Evolutionary conservation across 2,888 invertebrate species (phyloP).

Genomic region (Drosophila rubida): DNA sequence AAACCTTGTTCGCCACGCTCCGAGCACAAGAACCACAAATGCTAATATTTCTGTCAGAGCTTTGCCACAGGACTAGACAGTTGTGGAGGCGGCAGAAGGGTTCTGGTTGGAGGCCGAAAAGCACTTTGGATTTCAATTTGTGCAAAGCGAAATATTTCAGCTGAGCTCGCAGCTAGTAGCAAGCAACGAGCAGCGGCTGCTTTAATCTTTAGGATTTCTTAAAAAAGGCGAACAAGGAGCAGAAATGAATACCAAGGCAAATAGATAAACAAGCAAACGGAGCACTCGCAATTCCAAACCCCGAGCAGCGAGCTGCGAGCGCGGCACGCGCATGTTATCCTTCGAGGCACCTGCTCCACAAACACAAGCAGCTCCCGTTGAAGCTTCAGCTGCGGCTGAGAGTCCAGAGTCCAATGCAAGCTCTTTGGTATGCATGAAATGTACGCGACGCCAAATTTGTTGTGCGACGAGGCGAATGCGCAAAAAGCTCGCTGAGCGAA

Average conservation of each 20-base stretch:
- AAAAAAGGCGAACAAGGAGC: slow-evolving; percentile 29
- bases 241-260: slow-evolving; percentile 52
- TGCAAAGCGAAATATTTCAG: slow-evolving; percentile 80
- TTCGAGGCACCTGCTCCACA: slow-evolving; percentile 70
- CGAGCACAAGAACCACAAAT: slow-evolving; percentile 68
- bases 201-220: slow-evolving; percentile 80
- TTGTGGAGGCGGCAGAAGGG: slow-evolving; percentile 19
- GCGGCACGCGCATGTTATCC: slow-evolving; percentile 76
- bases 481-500: slow-evolving; percentile 62
- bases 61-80: slow-evolving; percentile 25
- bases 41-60: slow-evolving; percentile 80
- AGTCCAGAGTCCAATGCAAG: slow-evolving; percentile 42
- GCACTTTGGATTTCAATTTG: slow-evolving; percentile 82
- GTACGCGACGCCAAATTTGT: slow-evolving; percentile 80
- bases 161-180: slow-evolving; percentile 67
- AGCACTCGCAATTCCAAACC: slow-evolving; percentile 47
- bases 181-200: too few species aligned
- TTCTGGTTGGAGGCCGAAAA: slow-evolving; percentile 63
- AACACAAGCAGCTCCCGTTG: neutral
- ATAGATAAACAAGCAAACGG: slow-evolving; percentile 76
- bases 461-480: slow-evolving; percentile 78
- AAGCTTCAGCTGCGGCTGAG: neutral
- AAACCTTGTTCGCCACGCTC: slow-evolving; percentile 28
- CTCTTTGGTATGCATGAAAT: slow-evolving; percentile 82
- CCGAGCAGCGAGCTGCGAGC: slow-evolving; percentile 27